Evolutionary conservation across 2,888 invertebrate species (phyloP), one percentile per base, ranked within the genome.

Genomic region (Azorinus chamasolen): DNA sequence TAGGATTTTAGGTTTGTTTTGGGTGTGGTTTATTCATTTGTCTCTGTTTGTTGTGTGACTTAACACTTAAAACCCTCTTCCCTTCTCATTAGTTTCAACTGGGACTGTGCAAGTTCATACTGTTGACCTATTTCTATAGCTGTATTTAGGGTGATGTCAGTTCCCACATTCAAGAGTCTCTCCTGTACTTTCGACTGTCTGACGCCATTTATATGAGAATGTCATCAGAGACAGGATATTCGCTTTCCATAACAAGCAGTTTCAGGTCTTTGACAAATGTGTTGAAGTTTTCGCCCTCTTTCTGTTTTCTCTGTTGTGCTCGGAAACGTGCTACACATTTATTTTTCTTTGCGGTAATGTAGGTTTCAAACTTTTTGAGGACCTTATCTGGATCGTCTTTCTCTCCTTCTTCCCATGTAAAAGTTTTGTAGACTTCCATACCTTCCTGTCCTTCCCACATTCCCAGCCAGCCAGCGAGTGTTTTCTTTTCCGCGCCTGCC

Each of bases 381-480:
- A 81, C 53, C 24, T 14, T 48, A 2, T 54, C 58, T 12, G 72
- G 76, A 14, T 78, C 62, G 25, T 81, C 68, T 54, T 75, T 39
- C 12, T 81, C 61, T 2, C 57, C 76, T 5, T 59, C 75, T 0
- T n/a, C 73, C 55, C 62, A 82, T 18, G 41, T 32, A 14, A 82
- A 64, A 0, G 84, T 84, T 71, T 84, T 80, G 66, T 78, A 82
- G 0, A 84, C 54, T 62, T 84, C 78, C 0, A 79, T 55, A 0
- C 84, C 84, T n/a, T 83, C 73, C 59, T 80, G 64, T 18, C 75
- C 68, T 22, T 80, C 73, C 84, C 84, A 84, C 65, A 65, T 55
- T n/a, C 65, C 65, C 0, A 65, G 37, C 65, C 65, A 65, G 16
- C 65, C 48, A 32, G 48, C 55, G 20, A 46, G 16, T 22, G 39